phyloP scores from a whole-genome alignment of 2,113 vertebrate genomes.

The Centrocercus urophasianus region DNA sequence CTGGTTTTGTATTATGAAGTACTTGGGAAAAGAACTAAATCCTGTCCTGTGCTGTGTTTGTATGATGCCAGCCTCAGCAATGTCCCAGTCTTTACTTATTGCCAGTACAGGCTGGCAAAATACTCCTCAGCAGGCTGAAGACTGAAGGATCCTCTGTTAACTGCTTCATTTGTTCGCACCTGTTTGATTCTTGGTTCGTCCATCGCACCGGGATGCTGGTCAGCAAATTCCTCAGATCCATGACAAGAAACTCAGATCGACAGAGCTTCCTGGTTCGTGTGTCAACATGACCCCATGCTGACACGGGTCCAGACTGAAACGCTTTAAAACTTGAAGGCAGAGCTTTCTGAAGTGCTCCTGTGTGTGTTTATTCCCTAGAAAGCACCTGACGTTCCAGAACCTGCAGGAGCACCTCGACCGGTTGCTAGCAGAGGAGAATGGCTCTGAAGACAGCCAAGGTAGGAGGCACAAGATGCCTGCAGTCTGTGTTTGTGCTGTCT shows the following conservation, averaged over 20 bases:
- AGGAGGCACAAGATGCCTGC: neutral
- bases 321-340: neutral
- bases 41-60: neutral
- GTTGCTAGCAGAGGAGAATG: constrained; percentile 84
- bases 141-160: neutral
- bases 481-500: neutral
- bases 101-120: neutral
- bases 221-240: neutral
- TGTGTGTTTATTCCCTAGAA: constrained; percentile 77
- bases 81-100: accelerated
- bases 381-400: constrained; percentile 92
- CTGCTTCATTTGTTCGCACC: neutral
- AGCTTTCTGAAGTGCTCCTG: constrained; percentile 22
- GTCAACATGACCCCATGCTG: neutral
- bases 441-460: constrained; percentile 84
- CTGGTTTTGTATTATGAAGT: neutral
- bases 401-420: constrained; percentile 88
- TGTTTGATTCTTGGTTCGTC: neutral
- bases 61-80: neutral
- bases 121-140: neutral
- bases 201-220: accelerated
- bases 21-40: accelerated
- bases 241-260: accelerated
- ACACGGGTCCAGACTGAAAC: neutral
- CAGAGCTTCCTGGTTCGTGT: neutral